These are phyloP conservation scores for Aegotheles bennettii DNA, from an alignment of 2,113 vertebrate species.

Conservation along the genomic window DNA sequence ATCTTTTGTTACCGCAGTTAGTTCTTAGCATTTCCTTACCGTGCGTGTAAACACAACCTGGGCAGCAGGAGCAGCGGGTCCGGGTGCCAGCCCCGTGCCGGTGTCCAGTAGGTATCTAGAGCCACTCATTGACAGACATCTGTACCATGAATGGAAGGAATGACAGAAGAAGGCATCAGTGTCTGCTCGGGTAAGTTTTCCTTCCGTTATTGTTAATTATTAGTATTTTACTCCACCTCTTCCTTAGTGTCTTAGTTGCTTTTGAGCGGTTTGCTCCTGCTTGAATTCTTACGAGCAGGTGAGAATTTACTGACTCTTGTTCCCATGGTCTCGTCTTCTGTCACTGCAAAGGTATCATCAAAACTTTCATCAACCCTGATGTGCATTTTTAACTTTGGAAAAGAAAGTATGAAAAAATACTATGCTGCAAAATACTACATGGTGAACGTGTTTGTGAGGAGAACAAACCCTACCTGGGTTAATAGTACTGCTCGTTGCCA, in stretches of 20 bases:
- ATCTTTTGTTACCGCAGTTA: not conserved
- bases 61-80: not conserved
- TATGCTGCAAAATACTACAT: not conserved
- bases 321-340: not conserved
- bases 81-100: not conserved
- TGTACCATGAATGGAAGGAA: constrained; percentile 13
- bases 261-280: not conserved
- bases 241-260: not conserved
- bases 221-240: not conserved
- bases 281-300: not conserved
- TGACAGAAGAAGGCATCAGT: not conserved
- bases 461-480: not conserved
- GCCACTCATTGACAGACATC: not conserved
- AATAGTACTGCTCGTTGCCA: not conserved
- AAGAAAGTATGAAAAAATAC: not conserved
- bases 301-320: not conserved
- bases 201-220: not conserved
- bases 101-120: not conserved
- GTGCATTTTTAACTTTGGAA: not conserved
- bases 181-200: constrained; percentile 54
- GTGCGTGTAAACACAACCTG: not conserved
- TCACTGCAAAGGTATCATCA: not conserved
- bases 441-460: not conserved
- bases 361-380: not conserved
- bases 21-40: not conserved